Conservation (phyloP, 2,888 invertebrate species). For the Mesochorus sp. region DNA sequence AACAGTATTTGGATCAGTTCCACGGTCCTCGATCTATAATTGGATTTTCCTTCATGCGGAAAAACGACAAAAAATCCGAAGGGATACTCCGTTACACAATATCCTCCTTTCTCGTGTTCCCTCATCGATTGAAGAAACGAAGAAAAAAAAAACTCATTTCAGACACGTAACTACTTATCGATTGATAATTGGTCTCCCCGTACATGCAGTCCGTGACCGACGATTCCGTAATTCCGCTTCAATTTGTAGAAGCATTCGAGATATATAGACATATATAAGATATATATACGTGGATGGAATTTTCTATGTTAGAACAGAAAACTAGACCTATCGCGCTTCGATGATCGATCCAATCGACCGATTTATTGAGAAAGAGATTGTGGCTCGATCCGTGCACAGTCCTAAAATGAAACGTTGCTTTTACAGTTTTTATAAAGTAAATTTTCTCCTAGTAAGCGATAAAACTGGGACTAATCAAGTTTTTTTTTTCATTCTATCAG, state of each 20-base stretch:
- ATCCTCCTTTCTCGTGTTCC: constrained; percentile 18
- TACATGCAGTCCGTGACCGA: constrained; percentile 25
- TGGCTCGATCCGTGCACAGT: background rate
- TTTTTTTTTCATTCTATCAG: too few species aligned
- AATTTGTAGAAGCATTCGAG: constrained; percentile 41
- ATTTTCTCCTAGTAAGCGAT: too few species aligned
- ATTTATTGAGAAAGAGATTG: constrained; percentile 26
- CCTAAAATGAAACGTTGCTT: background rate
- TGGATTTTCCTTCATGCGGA: constrained; percentile 45
- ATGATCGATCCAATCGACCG: constrained; percentile 28
- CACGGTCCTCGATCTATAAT: constrained; percentile 25
- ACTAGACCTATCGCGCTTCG: constrained; percentile 10
- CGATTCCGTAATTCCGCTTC: constrained; percentile 42
- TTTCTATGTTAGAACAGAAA: constrained; percentile 20
- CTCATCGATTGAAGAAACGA: too few species aligned
- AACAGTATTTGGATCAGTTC: background rate
- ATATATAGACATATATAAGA: constrained; percentile 13
- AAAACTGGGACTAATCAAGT: too few species aligned
- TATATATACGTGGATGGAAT: constrained; percentile 49
- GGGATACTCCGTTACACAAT: background rate
- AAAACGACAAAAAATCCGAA: constrained; percentile 5
- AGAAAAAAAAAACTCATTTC: constrained; percentile 49
- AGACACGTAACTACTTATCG: constrained; percentile 58
- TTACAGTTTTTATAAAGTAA: background rate
- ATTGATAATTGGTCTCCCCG: constrained; percentile 45